phyloP scores from a whole-genome alignment of 2,113 vertebrate genomes.

The Rhadina sibilatrix region DNA sequence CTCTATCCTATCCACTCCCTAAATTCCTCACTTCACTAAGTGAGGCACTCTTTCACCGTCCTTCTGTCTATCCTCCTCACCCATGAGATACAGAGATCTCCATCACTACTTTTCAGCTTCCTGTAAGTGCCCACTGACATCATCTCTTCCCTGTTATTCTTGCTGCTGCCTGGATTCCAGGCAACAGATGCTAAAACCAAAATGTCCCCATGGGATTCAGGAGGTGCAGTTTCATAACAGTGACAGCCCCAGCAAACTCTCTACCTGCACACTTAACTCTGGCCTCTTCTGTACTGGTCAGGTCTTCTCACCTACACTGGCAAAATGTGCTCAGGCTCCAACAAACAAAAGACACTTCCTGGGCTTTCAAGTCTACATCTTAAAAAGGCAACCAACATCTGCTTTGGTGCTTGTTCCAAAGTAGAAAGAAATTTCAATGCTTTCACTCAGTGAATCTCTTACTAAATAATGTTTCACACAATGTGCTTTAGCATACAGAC shows the following conservation, averaged over 20 bases:
- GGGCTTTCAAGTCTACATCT: background rate
- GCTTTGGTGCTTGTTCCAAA: background rate
- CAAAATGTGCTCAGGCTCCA: background rate
- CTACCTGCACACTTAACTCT: background rate
- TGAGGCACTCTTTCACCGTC: background rate
- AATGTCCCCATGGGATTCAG: background rate
- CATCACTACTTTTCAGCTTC: background rate
- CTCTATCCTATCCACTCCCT: background rate
- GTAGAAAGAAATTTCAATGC: background rate
- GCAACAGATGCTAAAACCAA: background rate
- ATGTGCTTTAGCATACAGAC: background rate
- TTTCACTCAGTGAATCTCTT: background rate
- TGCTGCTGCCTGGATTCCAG: background rate
- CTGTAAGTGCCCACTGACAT: fast-evolving
- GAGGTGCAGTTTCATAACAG: background rate
- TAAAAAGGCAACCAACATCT: background rate
- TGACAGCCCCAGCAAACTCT: background rate
- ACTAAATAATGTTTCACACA: background rate
- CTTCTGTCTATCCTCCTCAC: background rate
- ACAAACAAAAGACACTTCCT: background rate
- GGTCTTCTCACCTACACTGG: background rate
- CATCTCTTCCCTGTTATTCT: background rate
- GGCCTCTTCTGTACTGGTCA: background rate
- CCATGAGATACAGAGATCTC: background rate
- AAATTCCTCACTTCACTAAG: background rate